Evolutionary conservation across 2,888 invertebrate species (phyloP).

Genomic region (Actias luna): DNA sequence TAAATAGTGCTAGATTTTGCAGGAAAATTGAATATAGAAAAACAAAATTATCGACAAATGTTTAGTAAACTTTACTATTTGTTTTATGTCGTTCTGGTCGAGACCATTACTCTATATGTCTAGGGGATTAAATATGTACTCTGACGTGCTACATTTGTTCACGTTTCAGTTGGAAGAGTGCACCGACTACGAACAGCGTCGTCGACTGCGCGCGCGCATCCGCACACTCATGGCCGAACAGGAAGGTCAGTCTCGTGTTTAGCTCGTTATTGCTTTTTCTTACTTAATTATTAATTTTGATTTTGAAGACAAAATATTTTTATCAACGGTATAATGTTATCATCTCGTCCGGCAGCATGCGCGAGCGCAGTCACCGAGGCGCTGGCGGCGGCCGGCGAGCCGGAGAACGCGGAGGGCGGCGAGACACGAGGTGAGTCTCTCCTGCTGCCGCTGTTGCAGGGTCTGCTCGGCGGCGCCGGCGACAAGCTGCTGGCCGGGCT

Average conservation of each 20-base stretch:
- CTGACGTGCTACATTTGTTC: background rate
- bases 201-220: slow-evolving; percentile 89
- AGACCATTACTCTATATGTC: background rate
- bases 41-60: background rate
- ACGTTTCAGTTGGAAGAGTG: slow-evolving; percentile 89
- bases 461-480: slow-evolving; percentile 81
- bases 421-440: slow-evolving; percentile 88
- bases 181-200: slow-evolving; percentile 93
- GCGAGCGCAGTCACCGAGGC: slow-evolving; percentile 73
- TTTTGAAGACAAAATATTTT: background rate
- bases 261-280: background rate
- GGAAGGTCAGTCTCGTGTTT: slow-evolving; percentile 84
- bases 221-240: slow-evolving; percentile 93
- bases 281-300: background rate
- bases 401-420: slow-evolving; percentile 42
- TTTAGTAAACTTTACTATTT: background rate
- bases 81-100: background rate
- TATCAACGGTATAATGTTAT: background rate
- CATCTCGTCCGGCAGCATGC: slow-evolving; percentile 52
- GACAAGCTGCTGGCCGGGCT: slow-evolving; percentile 67
- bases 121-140: background rate
- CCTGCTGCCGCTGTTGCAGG: slow-evolving; percentile 86
- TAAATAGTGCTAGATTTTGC: background rate
- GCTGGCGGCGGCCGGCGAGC: slow-evolving; percentile 56
- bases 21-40: background rate